Conservation (phyloP, 2,797 vertebrate genomes). For the Kryptopterus vitreolus region DNA sequence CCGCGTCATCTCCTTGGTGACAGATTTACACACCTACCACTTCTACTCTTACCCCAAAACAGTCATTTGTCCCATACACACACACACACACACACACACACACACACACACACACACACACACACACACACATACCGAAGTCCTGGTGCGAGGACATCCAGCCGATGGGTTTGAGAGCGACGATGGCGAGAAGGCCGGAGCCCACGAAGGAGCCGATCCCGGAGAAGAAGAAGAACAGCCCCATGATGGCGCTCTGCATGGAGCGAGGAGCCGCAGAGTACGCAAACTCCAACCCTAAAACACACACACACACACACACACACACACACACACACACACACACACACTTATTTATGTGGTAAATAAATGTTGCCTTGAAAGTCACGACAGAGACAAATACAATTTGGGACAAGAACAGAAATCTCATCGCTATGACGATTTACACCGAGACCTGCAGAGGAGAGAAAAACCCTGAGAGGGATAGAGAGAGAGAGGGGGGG, state of each 20-base stretch:
- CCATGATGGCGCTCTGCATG: constrained; percentile 99
- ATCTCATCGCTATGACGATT: constrained; percentile 74
- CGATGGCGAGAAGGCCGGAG: constrained; percentile 88
- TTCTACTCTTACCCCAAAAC: background rate
- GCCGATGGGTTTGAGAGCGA: constrained; percentile 86
- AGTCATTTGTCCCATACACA: background rate
- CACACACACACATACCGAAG: constrained; percentile 80
- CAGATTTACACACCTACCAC: constrained; percentile 61
- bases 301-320: constrained; percentile 21
- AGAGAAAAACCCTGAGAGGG: background rate
- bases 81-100: constrained; percentile 3
- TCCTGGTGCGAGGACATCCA: constrained; percentile 96
- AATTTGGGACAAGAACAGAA: constrained; percentile 38
- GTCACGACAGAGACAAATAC: background rate
- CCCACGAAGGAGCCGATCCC: constrained; percentile 96
- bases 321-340: constrained; percentile 32
- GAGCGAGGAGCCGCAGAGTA: constrained; percentile 95
- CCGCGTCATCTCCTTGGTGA: constrained; percentile 65
- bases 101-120: constrained; percentile 23
- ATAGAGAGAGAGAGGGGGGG: background rate
- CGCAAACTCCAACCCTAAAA: constrained; percentile 91
- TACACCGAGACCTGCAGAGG: constrained; percentile 73
- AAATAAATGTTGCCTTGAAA: background rate
- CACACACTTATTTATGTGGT: background rate
- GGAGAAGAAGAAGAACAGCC: constrained; percentile 97